Percentiles rank a stretch among this genome's conserved stretches.
phyloP scores from a whole-genome alignment of 2,797 vertebrate species.

The Micropoecilia bifurca region DNA sequence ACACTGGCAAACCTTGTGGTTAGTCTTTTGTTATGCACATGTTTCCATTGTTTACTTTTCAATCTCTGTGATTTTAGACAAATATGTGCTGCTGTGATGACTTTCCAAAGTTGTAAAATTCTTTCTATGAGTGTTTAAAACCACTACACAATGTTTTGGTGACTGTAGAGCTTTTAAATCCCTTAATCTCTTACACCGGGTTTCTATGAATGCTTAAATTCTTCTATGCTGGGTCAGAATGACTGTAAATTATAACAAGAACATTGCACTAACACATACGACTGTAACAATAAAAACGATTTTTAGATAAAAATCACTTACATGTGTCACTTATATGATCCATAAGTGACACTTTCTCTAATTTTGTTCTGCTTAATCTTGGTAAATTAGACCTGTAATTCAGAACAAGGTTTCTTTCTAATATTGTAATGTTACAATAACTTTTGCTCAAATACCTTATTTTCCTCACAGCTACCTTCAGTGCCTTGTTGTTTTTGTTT shows the following conservation, averaged over 20 bases:
- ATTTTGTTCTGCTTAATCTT: background rate
- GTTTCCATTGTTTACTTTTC: slow-evolving; percentile 18
- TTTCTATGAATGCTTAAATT: background rate
- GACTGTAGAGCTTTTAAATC: slow-evolving; percentile 19
- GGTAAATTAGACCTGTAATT: background rate
- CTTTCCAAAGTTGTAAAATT: slow-evolving; percentile 9
- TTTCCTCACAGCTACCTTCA: background rate
- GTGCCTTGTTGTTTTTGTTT: background rate
- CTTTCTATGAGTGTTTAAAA: slow-evolving; percentile 1
- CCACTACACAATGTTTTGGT: slow-evolving; percentile 3
- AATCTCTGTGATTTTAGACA: slow-evolving; percentile 1
- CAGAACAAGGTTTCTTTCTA: background rate
- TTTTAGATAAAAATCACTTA: too few relatives aligned
- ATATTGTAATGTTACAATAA: background rate
- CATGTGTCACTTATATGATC: too few relatives aligned
- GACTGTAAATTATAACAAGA: background rate
- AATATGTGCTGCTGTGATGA: background rate
- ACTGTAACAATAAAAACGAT: background rate
- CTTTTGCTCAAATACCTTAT: background rate
- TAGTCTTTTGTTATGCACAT: background rate
- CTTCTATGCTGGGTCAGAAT: background rate
- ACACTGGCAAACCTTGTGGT: slow-evolving; percentile 17
- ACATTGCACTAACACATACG: too few relatives aligned
- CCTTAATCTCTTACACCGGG: background rate
- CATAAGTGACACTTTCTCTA: background rate